Evolutionary conservation across 2,888 invertebrate genomes (phyloP).

Genomic region (Metellina segmentata): DNA sequence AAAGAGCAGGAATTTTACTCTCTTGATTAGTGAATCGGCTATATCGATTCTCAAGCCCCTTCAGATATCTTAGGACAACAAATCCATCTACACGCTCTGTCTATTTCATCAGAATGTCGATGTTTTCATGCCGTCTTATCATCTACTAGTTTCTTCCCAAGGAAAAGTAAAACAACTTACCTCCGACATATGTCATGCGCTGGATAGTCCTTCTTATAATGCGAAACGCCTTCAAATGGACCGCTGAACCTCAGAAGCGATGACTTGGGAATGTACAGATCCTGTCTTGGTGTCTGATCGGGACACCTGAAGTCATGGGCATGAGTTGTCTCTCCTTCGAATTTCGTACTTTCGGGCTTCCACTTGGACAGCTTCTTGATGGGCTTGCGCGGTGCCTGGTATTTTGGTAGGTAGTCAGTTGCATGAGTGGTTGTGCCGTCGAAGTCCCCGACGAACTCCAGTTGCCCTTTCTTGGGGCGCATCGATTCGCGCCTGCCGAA

Average conservation of each 20-base stretch:
- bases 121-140: too few relatives aligned
- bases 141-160: too few relatives aligned
- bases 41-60: too few relatives aligned
- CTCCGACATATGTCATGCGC: slow-evolving; percentile 14
- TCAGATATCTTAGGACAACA: too few relatives aligned
- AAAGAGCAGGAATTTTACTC: too few relatives aligned
- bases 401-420: slow-evolving; percentile 51
- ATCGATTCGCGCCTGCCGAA: slow-evolving; percentile 15
- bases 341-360: slow-evolving; percentile 37
- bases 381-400: slow-evolving; percentile 6
- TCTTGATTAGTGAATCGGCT: too few relatives aligned
- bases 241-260: background rate
- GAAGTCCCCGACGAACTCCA: slow-evolving; percentile 36
- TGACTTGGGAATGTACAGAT: background rate
- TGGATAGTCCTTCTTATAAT: slow-evolving; percentile 61
- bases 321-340: slow-evolving; percentile 58
- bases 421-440: slow-evolving; percentile 46
- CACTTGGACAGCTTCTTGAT: slow-evolving; percentile 32
- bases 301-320: slow-evolving; percentile 54
- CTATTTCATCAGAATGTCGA: too few relatives aligned
- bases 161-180: slow-evolving; percentile 1
- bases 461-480: background rate
- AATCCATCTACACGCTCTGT: too few relatives aligned
- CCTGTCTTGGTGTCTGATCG: background rate
- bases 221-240: slow-evolving; percentile 44